phyloP scores from a whole-genome alignment of 2,888 invertebrate genomes.

The Troides helena region DNA sequence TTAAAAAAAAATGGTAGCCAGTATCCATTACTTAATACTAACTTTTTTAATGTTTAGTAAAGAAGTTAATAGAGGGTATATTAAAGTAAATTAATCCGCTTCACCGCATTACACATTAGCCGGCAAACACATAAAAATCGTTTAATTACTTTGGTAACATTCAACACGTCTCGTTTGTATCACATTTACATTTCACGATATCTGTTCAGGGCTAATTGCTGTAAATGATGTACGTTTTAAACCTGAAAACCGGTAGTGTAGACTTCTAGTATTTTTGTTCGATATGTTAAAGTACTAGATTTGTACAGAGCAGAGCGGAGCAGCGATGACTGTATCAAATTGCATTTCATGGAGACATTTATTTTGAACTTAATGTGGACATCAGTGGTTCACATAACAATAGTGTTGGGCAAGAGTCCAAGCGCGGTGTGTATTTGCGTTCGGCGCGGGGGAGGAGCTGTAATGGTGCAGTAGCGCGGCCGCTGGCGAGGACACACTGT shows the following conservation, averaged over 20 bases:
- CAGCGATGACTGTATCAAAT: slow-evolving; percentile 3
- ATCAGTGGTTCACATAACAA: slow-evolving; percentile 12
- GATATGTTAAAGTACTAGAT: too few species aligned
- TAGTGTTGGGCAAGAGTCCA: slow-evolving; percentile 61
- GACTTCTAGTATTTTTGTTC: too few species aligned
- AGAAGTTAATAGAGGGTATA: not conserved
- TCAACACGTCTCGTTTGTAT: too few species aligned
- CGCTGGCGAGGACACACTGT: too few species aligned
- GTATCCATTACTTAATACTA: too few species aligned
- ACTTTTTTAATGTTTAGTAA: too few species aligned
- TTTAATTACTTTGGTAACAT: not conserved
- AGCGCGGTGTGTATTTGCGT: slow-evolving; percentile 31
- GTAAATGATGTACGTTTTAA: not conserved
- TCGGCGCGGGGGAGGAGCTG: not conserved
- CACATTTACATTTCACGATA: not conserved
- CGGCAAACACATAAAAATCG: not conserved
- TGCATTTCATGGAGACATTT: slow-evolving; percentile 1
- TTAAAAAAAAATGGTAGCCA: too few species aligned
- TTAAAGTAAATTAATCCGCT: not conserved
- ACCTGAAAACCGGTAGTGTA: not conserved
- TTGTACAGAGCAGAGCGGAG: too few species aligned
- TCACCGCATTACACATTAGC: not conserved
- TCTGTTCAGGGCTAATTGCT: not conserved
- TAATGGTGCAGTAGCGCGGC: slow-evolving; percentile 1
- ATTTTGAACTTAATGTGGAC: slow-evolving; percentile 19